phyloP scores from a whole-genome alignment of 1,140 invertebrate genomes.

The Sipha flava region DNA sequence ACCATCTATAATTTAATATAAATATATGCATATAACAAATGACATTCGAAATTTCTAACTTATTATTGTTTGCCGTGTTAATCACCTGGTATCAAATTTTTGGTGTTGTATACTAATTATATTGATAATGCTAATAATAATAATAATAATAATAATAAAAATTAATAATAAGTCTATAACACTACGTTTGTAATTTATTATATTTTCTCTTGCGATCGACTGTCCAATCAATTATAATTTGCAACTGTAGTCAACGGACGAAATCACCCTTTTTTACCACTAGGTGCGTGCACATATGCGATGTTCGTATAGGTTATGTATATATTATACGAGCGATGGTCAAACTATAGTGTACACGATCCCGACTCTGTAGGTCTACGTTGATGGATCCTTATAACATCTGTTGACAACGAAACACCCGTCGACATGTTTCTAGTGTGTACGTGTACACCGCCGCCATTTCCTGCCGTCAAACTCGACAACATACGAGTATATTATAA shows the following conservation, averaged over 20 bases:
- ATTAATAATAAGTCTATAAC: too few species aligned
- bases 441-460: too few species aligned
- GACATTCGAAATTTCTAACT: not conserved
- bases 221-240: conserved; percentile 1
- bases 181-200: not conserved
- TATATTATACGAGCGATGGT: not conserved
- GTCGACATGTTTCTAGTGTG: not conserved
- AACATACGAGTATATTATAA: too few species aligned
- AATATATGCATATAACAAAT: not conserved
- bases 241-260: not conserved
- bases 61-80: not conserved
- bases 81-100: not conserved
- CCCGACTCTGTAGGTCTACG: not conserved
- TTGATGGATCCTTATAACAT: conserved; percentile 21
- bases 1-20: too few species aligned
- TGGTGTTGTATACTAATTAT: not conserved
- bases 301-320: not conserved
- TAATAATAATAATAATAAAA: too few species aligned
- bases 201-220: not conserved
- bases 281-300: not conserved
- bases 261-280: not conserved
- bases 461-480: not conserved
- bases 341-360: not conserved
- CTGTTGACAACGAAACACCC: conserved; percentile 20
- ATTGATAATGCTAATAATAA: too few species aligned